Evolutionary conservation across 2,113 vertebrate genomes (phyloP).

Genomic region (Eclectus roratus): DNA sequence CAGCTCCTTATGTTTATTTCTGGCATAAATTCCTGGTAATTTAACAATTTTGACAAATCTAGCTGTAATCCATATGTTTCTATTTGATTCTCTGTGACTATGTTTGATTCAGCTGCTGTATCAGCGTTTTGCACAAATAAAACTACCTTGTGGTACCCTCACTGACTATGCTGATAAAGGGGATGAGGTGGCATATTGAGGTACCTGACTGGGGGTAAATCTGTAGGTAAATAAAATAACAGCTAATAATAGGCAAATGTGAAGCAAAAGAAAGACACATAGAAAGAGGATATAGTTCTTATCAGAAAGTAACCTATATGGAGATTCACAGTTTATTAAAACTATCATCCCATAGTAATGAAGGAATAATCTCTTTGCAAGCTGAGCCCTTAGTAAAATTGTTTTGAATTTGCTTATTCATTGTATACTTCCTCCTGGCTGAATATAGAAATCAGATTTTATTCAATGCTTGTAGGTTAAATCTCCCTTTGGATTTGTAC

Average conservation of each 20-base stretch:
- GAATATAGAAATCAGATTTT: neutral
- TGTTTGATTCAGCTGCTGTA: fast-evolving
- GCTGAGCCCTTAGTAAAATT: neutral
- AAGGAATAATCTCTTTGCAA: neutral
- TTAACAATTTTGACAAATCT: neutral
- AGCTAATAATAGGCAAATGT: neutral
- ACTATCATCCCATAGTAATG: neutral
- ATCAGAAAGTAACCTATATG: neutral
- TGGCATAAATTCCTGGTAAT: neutral
- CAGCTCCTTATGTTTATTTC: neutral
- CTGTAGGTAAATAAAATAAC: neutral
- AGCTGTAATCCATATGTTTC: neutral
- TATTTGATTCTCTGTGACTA: neutral
- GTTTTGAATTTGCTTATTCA: neutral
- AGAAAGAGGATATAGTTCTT: neutral
- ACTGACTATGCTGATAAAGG: neutral
- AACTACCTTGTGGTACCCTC: neutral
- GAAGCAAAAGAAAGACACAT: neutral
- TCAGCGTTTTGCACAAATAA: neutral
- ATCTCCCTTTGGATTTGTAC: neutral
- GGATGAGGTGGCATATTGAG: neutral
- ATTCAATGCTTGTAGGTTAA: neutral
- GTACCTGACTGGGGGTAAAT: neutral
- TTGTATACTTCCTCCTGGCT: neutral
- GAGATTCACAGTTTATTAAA: neutral